Evolutionary conservation across 2,888 invertebrate species (phyloP).

Genomic region (Coelopa pilipes): DNA sequence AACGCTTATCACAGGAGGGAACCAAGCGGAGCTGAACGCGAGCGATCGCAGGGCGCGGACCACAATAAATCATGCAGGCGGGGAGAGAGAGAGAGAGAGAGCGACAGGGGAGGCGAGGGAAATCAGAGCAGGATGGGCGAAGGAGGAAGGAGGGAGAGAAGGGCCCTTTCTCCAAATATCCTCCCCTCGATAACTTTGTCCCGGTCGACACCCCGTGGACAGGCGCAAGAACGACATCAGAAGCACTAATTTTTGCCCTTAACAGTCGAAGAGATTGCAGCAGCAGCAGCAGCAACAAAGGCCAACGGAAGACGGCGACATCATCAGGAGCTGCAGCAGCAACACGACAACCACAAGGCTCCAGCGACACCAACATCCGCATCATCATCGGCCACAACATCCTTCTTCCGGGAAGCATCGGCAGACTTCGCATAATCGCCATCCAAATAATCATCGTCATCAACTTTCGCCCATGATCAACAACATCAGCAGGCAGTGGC

Average conservation of each 20-base stretch:
- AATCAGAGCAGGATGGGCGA: too few species aligned
- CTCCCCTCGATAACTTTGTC: too few species aligned
- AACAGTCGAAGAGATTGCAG: conserved; percentile 3
- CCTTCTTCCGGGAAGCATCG: not conserved
- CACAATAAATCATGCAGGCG: too few species aligned
- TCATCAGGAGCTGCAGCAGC: conserved; percentile 9
- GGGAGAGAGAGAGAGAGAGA: too few species aligned
- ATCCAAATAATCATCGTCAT: conserved; percentile 29
- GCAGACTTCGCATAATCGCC: not conserved
- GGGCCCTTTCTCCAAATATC: too few species aligned
- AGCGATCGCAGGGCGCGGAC: too few species aligned
- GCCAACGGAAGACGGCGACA: not conserved
- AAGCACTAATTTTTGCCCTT: conserved; percentile 5
- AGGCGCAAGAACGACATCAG: not conserved
- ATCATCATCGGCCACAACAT: conserved; percentile 23
- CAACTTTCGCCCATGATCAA: conserved; percentile 22
- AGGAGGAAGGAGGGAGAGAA: too few species aligned
- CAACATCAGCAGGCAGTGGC: conserved; percentile 3
- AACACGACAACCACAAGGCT: conserved; percentile 1
- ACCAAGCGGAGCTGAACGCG: too few species aligned
- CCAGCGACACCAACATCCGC: conserved; percentile 15
- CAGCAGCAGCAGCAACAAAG: conserved; percentile 19
- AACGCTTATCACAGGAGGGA: too few species aligned
- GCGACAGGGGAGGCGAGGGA: too few species aligned
- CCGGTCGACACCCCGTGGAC: too few species aligned